Evolutionary conservation across 2,888 invertebrate genomes (phyloP), one percentile per base, ranked within the genome.

Genomic region (Hypomecis punctinalis): DNA sequence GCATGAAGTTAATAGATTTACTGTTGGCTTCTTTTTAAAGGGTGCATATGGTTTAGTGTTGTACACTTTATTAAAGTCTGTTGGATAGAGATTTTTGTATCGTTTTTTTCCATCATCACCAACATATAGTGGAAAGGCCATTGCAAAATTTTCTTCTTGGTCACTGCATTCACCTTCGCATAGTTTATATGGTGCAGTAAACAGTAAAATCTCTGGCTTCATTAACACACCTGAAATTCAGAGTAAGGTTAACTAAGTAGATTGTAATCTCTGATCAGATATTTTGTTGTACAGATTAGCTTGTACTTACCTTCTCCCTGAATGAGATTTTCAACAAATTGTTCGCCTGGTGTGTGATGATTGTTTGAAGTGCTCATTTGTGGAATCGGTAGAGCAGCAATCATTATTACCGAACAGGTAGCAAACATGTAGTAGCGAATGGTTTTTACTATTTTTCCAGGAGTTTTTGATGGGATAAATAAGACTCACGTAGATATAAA

Each of bases 131-230:
- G 91, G 91, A 63, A 91, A 91, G 9, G 71, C 69, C 68, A 90
- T 73, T 5, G 67, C 68, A 7, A 84, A 76, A 48, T 86, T 83
- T 4, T 68, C 67, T 0, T 57, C 55, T 8, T 69, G 67, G 5
- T 37, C 67, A 42, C 79, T 75, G 64, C 82, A 83, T 37, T 77
- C 82, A 13, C 84, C 83, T n/a, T 83, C 78, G 69, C 86, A 86
- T 11, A 90, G 69, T 74, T 76, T 86, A 71, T 82, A 89, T 8
- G 90, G 90, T 33, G 90, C 90, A 49, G 90, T 90, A 67, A 91
- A 91, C 61, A 83, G 65, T 67, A 90, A 76, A 46, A 78, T 70
- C 45, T 72, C 79, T 3, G 88, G 85, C 40, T 56, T 75, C 40
- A 72, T 48, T 46, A 67, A 42, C 61, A 74, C 64, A 63, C 78